A percentile compares a stretch with the other conserved stretches of the same genome.
These are phyloP conservation scores for Zeuzera pyrina DNA, from an alignment of 2,888 invertebrate genomes.

Conservation along the genomic window DNA sequence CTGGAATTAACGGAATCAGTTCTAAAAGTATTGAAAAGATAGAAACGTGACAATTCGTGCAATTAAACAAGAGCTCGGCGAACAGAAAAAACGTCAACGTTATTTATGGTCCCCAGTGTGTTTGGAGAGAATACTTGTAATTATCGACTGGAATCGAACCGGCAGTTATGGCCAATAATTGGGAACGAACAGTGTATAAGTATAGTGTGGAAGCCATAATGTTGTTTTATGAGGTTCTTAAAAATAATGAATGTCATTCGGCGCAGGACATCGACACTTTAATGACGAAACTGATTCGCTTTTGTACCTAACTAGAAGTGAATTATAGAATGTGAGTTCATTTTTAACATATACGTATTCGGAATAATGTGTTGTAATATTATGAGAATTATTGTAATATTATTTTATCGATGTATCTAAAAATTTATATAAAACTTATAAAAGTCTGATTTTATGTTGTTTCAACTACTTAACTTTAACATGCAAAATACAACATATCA, in stretches of 20 bases:
- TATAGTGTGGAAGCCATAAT: constrained; percentile 47
- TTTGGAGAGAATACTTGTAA: constrained; percentile 37
- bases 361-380: too few species aligned
- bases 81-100: constrained; percentile 20
- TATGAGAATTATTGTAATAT: too few species aligned
- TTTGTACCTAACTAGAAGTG: too few species aligned
- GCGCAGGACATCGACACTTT: constrained; percentile 27
- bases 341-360: too few species aligned
- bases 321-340: too few species aligned
- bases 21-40: too few species aligned
- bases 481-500: too few species aligned
- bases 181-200: constrained; percentile 54
- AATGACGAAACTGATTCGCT: constrained; percentile 17
- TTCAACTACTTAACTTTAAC: too few species aligned
- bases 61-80: constrained; percentile 1
- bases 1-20: too few species aligned
- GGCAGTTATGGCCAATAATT: constrained; percentile 62
- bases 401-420: too few species aligned
- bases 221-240: constrained; percentile 59
- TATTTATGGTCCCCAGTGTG: constrained; percentile 25
- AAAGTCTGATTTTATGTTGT: too few species aligned
- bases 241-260: constrained; percentile 59
- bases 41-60: constrained; percentile 1
- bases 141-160: constrained; percentile 59
- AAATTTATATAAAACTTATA: too few species aligned